These are phyloP conservation scores for Oryzias melastigma DNA, from an alignment of 2,113 vertebrate species.

Conservation along the genomic window DNA sequence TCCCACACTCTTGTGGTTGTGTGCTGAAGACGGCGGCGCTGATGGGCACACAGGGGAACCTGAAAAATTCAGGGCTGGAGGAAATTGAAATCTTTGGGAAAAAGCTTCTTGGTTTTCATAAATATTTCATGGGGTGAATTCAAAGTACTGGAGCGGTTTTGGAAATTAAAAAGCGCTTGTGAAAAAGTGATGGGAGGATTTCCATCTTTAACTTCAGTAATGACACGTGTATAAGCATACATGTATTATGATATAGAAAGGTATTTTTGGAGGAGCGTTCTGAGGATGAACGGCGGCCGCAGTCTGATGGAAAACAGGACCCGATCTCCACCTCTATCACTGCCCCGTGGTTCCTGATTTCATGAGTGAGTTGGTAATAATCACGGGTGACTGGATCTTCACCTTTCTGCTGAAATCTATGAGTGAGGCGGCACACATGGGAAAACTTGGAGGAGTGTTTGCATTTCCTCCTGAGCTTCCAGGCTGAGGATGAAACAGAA, in stretches of 20 bases:
- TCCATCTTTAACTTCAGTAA: background rate
- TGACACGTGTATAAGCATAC: too few species aligned
- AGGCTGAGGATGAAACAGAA: too few species aligned
- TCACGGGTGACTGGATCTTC: conserved; percentile 74
- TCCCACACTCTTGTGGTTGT: too few species aligned
- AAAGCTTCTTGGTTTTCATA: conserved; percentile 25
- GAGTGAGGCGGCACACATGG: conserved; percentile 46
- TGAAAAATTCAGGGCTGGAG: conserved; percentile 16
- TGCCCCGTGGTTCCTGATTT: conserved; percentile 62
- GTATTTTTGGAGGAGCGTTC: background rate
- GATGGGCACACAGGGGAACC: too few species aligned
- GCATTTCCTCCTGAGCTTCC: conserved; percentile 38
- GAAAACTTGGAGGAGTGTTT: conserved; percentile 37
- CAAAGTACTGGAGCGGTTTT: conserved; percentile 14
- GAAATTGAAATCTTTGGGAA: conserved; percentile 15
- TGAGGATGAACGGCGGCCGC: background rate
- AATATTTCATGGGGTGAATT: conserved; percentile 49
- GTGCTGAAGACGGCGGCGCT: too few species aligned
- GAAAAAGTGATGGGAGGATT: background rate
- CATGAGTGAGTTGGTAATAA: conserved; percentile 78
- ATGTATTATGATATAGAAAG: too few species aligned
- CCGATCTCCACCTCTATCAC: conserved; percentile 23
- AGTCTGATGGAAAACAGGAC: conserved; percentile 26
- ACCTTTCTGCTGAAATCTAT: conserved; percentile 66
- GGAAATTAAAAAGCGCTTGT: background rate